Base-by-base conservation (phyloP, 2,113 vertebrate species). In the Hippocampus zosterae region DNA sequence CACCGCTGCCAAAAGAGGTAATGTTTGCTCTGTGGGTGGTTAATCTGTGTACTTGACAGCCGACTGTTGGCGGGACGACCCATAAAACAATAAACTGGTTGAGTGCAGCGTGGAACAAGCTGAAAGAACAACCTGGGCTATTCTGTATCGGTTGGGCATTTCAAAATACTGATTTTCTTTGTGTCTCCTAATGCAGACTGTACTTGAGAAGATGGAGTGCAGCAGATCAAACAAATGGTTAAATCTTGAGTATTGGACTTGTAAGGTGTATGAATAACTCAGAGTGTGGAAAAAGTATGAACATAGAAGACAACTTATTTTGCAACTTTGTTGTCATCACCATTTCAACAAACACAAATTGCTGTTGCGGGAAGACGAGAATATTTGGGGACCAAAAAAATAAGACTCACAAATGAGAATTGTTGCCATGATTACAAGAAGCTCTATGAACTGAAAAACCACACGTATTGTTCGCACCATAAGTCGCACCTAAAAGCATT, bases 21-120 rank as follows among this genome's bases (percentile, higher is more conserved):
- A 46, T 65, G 63, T 44, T 65, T 65, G 12, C 40, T 25, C 62
- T 25, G 41, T 48, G 63, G 63, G 63, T 46, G 42, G n/a, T 65
- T 64, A 25, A n/a, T 64, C 62, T 65, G 63, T 65, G 23, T 65
- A 8, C 63, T 65, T 27, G n/a, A 27, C n/a, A 18, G 33, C 61
- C 12, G 37, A 6, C 61, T 42, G 41, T 23, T 46, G 15, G 13
- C 2, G 12, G 13, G 41, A 64, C 11, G 0, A 25, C 12, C n/a
- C 41, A 6, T 8, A 41, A 65, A 65, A 59, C 25, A 59, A 65
- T 65, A 15, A 65, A 1, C 1, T 25, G 40, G 13, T 44, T n/a
- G 12, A 46, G 11, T 64, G 62, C 40, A 3, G 41, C 41, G 9
- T 46, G 33, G 12, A 65, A 65, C n/a, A 8, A 27, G 23, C 7